Base-by-base conservation (phyloP, 1,140 invertebrate species). In the Eumaeus atala region DNA sequence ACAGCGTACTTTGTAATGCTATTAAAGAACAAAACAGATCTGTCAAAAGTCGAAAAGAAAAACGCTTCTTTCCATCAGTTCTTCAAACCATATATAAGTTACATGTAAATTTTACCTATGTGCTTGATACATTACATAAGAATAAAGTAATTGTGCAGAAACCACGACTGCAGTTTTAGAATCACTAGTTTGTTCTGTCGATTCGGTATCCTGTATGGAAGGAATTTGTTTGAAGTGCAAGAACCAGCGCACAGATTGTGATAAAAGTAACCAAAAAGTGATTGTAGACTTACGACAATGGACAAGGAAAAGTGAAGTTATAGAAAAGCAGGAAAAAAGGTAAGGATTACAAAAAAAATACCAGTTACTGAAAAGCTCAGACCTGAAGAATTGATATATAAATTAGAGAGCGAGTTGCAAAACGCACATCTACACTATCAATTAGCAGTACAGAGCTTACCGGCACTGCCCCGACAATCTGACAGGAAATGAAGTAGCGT, bases 361-460 rank as follows among this genome's bases (percentile, higher is more conserved):
- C 14, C 9, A 47, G 14, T 12, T n/a, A 48, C 14, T 40, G 17
- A 21, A 21, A 38, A 55, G 18, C 14, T 18, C 11, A 33, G 33
- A n/a, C n/a, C 55, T 4, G 58, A 60, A 48, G 40, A 58, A 47
- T 11, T 51, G 14, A 52, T 57, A 7, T 8, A 52, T 16, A 52
- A 35, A 35, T 64, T 58, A 52, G 33, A 60, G n/a, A 10, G 14
- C 17, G 9, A 33, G 5, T 10, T 56, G 58, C 12, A 61, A 57
- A 17, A 59, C 48, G 36, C 59, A 66, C 55, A 51, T 62, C 11
- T 62, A 56, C 17, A 60, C 60, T 38, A 66, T 62, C 0, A 66
- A 60, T 50, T 34, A 18, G 11, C 64, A 66, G 40, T 62, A 48
- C 28, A 44, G 17, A 35, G 53, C 36, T 51, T 67, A 54, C 28